Percentiles rank a stretch among this genome's conserved stretches.
Conservation (phyloP, 2,888 invertebrate genomes). For the Diplazon laetatorius region DNA sequence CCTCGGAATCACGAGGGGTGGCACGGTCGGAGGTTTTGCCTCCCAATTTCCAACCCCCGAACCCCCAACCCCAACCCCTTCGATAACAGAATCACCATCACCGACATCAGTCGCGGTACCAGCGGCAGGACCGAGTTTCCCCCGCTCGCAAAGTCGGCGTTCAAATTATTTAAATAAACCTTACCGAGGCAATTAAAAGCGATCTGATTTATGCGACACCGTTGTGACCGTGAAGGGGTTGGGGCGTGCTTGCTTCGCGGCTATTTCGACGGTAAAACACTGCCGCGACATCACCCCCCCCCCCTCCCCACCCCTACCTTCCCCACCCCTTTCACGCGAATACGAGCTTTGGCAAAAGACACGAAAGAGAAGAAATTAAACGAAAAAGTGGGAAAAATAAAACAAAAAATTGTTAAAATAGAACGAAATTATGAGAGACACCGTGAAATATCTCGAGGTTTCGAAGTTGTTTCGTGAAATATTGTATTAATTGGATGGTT, state of each 20-base stretch:
- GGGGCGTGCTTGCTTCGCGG: constrained; percentile 44
- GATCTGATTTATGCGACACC: constrained; percentile 73
- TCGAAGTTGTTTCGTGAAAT: constrained; percentile 40
- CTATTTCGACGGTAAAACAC: constrained; percentile 41
- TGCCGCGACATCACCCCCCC: constrained; percentile 47
- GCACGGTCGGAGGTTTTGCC: constrained; percentile 12
- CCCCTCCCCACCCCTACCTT: too few relatives aligned
- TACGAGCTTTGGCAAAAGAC: constrained; percentile 26
- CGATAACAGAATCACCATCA: constrained; percentile 3
- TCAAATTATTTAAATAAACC: constrained; percentile 79
- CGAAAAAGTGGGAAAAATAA: too few relatives aligned
- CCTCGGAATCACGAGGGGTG: constrained; percentile 1
- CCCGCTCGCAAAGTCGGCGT: constrained; percentile 56
- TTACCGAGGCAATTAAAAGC: constrained; percentile 76
- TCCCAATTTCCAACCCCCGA: too few relatives aligned
- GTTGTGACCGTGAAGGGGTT: constrained; percentile 60
- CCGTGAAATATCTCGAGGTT: constrained; percentile 40
- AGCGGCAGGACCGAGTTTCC: constrained; percentile 51
- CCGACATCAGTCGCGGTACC: not conserved
- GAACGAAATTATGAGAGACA: constrained; percentile 17
- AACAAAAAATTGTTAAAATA: constrained; percentile 7
- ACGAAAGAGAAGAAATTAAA: too few relatives aligned
- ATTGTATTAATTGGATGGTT: constrained; percentile 78
- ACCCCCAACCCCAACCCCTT: too few relatives aligned
- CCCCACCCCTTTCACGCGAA: too few relatives aligned